Evolutionary conservation across 2,113 vertebrate species (phyloP).

Genomic region (Pelmatolapia mariae): DNA sequence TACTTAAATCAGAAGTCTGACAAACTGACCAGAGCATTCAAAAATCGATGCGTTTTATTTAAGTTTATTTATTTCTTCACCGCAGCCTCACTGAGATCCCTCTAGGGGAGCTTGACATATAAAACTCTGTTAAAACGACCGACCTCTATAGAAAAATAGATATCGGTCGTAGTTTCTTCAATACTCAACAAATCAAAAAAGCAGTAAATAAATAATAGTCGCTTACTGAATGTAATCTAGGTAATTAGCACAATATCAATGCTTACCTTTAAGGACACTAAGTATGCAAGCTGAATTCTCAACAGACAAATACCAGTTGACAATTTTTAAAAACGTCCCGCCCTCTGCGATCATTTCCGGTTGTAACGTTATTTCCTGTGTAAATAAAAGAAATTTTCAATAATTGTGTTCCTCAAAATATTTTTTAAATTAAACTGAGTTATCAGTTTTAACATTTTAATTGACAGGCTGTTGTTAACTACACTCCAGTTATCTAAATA

Average conservation of each 20-base stretch:
- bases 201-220: not conserved
- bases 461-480: not conserved
- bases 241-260: not conserved
- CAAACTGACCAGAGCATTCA: not conserved
- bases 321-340: conserved; percentile 38
- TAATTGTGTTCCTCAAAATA: not conserved
- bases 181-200: not conserved
- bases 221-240: not conserved
- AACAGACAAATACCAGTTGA: not conserved
- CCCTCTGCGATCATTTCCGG: conserved; percentile 7
- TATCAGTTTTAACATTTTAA: not conserved
- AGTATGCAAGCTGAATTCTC: not conserved
- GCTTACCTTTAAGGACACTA: conserved; percentile 5
- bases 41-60: not conserved
- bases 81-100: not conserved
- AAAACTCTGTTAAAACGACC: not conserved
- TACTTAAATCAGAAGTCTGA: not conserved
- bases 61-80: not conserved
- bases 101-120: not conserved
- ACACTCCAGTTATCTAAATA: not conserved
- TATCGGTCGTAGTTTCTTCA: not conserved
- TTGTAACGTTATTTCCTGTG: not conserved
- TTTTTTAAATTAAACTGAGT: not conserved
- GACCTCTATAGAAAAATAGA: not conserved
- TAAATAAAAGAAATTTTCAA: not conserved